Base-by-base conservation (phyloP, 2,113 vertebrate genomes). In the Sinocyclocheilus maitianheensis region DNA sequence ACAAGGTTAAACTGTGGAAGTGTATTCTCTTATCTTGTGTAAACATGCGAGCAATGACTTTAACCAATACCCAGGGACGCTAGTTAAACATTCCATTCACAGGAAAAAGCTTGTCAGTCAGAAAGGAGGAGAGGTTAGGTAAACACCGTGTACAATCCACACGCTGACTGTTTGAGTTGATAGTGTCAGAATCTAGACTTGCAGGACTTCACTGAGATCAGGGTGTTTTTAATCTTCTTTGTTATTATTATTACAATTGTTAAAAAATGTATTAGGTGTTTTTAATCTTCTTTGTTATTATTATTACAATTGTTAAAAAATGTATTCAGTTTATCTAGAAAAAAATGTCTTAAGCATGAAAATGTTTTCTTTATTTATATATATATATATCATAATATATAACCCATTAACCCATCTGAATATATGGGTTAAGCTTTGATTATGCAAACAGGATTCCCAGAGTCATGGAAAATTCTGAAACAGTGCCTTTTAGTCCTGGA, bases 71-170 rank as follows among this genome's bases (percentile, higher is more conserved):
- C 88, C 79, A 77, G 90, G 85, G 89, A 89, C 90, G 92, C 92
- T 90, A 91, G 93, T 94, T 91, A 93, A 94, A 93, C 91, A 90
- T 93, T 93, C 90, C 90, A 90, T 90, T 93, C 88, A 85, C 87
- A 91, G 92, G 91, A 92, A 94, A 94, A 93, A 93, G 91, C 93
- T 91, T 93, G 93, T 94, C 92, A 90, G 89, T 81, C 88, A 90
- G 91, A 93, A 76, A 82, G 75, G 75, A 72, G 74, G 78, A 89
- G 87, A 85, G 88, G 86, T 89, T 90, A 87, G 85, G 88, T 88
- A 88, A 89, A 89, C 89, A 85, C 76, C 20, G 37, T 77, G 60
- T 85, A 58, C 79, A 88, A 81, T 87, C 82, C 85, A 83, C 69
- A 83, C 67, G 62, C 81, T 78, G 74, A 82, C 84, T 79, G 76